Evolutionary conservation across 2,888 invertebrate species (phyloP).

Genomic region (Balanococcus diminutus): DNA sequence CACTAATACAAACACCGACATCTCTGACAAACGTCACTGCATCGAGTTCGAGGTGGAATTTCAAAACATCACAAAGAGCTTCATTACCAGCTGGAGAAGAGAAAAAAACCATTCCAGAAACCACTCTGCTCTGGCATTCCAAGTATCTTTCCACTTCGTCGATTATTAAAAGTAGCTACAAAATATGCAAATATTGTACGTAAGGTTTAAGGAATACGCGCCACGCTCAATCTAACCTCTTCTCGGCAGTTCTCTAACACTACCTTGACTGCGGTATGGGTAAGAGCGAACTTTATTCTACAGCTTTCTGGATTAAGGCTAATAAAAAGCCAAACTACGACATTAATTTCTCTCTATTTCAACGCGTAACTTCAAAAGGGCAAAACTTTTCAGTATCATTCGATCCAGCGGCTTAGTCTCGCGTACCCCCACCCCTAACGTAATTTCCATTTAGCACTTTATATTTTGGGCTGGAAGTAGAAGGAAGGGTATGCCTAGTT

Average conservation of each 20-base stretch:
- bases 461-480: not conserved
- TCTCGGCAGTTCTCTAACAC: not conserved
- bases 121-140: not conserved
- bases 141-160: not conserved
- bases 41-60: no score
- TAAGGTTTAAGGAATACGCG: not conserved
- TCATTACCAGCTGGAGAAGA: not conserved
- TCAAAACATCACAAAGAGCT: not conserved
- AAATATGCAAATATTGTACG: not conserved
- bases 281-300: not conserved
- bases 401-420: not conserved
- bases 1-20: no score
- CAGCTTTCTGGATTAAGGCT: not conserved
- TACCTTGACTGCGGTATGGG: no score
- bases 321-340: conserved; percentile 25
- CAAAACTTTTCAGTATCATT: conserved; percentile 1
- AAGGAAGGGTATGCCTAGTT: not conserved
- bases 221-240: not conserved
- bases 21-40: no score
- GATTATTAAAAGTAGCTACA: not conserved
- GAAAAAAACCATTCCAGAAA: not conserved
- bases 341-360: conserved; percentile 21
- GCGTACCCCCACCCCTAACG: not conserved
- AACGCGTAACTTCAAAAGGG: conserved; percentile 15
- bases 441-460: not conserved